Evolutionary conservation across 2,113 vertebrate genomes (phyloP), one percentile per base, ranked within the genome.

Genomic region (Polyodon spathula): DNA sequence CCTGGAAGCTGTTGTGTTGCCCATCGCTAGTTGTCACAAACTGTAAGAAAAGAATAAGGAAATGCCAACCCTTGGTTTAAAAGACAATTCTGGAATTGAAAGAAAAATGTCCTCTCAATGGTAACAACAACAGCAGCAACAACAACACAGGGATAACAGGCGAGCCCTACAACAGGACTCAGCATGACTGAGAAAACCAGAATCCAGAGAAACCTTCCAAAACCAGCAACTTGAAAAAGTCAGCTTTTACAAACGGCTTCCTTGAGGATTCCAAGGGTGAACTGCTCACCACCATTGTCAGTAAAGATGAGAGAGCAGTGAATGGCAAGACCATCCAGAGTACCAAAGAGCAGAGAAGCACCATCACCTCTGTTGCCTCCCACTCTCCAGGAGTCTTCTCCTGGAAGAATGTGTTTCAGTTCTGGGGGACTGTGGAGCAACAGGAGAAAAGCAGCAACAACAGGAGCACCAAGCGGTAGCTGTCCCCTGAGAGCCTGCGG

Each of bases 401-500:
- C 58, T 58, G 69, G 27, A 73, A 66, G 48, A 63, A 38, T 0
- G 6, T 78, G 40, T 82, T 84, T 51, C 74, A 63, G 1, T 86
- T 81, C 48, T 78, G 77, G 73, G 72, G 60, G 7, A 73, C 63
- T 14, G 63, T 67, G 38, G 78, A 78, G 62, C 53, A 70, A 6
- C 84, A 88, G 60, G 78, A 77, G 9, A 78, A 83, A 2, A 37
- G 0, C 15, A 54, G 62, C 56, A 59, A n/a, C 0, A 37, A 17
- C 5, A 5, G 6, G 51, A 81, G 84, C 4, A 68, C 84, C 0
- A 87, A 89, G 72, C 77, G 82, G 4, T 84, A 88, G 74, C 81
- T 86, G 65, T 86, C 85, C 1, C 77, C 78, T 0, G 85, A 87
- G 72, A 85, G 85, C 0, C 75, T 84, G 39, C 68, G 76, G 59